Evolutionary conservation across 2,797 vertebrate species (phyloP), one percentile per base, ranked within the genome.

Genomic region (Enteromius anoplus): DNA sequence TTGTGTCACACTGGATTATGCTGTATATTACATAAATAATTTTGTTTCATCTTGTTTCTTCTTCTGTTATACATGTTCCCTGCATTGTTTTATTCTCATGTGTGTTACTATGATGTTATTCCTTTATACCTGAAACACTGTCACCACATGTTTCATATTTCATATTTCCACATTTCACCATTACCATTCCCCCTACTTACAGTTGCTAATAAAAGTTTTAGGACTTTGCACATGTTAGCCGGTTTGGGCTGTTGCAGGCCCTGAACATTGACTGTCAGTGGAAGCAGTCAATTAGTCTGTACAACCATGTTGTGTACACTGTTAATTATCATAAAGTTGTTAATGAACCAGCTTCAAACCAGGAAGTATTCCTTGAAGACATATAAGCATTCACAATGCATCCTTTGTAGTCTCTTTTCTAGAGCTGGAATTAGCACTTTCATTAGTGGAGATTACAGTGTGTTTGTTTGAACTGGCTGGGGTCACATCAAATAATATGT

Each of bases 401-500:
- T 75, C 78, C 72, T 90, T 90, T 90, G 88, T 89, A 82, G 70
- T 85, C 88, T 75, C 49, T 62, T 58, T 64, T 65, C 71, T 90
- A 88, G 87, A 90, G 84, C 90, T 91, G 89, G 90, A 94, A 93
- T 94, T 93, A 93, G 90, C 88, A 88, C 89, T 94, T 94, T 94
- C 93, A 94, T 94, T 92, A 94, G 89, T 86, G 89, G 90, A 91
- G 92, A 91, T 93, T 90, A 90, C 86, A 87, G 90, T 85, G 87
- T 87, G 89, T 86, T 89, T 81, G 71, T 87, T 87, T 91, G 89
- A 87, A 81, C 87, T 64, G 90, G 88, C 90, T 91, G 88, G 91
- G 93, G 93, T 93, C 91, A 92, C 90, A 93, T 89, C 92, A 93
- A 94, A 93, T 92, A 85, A 92, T 93, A 89, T 92, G 92, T 92